A percentile compares a stretch with the other conserved stretches of the same genome.
Conservation (phyloP, 2,888 invertebrate genomes). For the Lasioglossum calceatum region DNA sequence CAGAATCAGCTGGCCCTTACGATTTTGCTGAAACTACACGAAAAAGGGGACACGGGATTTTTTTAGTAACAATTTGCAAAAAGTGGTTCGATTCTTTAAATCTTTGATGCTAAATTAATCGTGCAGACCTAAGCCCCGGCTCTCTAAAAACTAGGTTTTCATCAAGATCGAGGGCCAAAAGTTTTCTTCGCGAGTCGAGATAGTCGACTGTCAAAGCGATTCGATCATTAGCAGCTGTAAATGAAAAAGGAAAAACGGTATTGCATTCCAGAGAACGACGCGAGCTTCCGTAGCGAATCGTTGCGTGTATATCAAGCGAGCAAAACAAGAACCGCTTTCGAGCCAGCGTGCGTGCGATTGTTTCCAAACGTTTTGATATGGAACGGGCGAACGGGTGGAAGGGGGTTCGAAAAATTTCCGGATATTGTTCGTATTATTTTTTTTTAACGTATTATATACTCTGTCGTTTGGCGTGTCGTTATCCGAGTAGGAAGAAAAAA, state of each 20-base stretch:
- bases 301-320: slow-evolving; percentile 6
- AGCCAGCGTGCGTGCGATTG: slow-evolving; percentile 21
- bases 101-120: background rate
- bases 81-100: background rate
- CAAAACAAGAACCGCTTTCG: slow-evolving; percentile 2
- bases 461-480: background rate
- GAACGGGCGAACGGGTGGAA: background rate
- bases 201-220: background rate
- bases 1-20: background rate
- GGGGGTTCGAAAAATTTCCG: background rate
- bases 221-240: background rate
- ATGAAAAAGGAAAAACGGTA: background rate
- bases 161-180: background rate
- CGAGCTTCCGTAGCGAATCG: slow-evolving; percentile 36
- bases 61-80: background rate
- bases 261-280: slow-evolving; percentile 45
- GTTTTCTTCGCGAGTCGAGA: background rate
- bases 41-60: background rate
- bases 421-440: slow-evolving; percentile 19
- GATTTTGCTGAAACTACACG: background rate
- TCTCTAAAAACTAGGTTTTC: background rate
- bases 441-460: slow-evolving; percentile 17
- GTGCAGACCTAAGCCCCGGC: background rate
- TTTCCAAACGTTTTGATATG: background rate
- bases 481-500: background rate